Evolutionary conservation across 2,113 vertebrate genomes (phyloP).

Genomic region (Sminthopsis crassicaudata): DNA sequence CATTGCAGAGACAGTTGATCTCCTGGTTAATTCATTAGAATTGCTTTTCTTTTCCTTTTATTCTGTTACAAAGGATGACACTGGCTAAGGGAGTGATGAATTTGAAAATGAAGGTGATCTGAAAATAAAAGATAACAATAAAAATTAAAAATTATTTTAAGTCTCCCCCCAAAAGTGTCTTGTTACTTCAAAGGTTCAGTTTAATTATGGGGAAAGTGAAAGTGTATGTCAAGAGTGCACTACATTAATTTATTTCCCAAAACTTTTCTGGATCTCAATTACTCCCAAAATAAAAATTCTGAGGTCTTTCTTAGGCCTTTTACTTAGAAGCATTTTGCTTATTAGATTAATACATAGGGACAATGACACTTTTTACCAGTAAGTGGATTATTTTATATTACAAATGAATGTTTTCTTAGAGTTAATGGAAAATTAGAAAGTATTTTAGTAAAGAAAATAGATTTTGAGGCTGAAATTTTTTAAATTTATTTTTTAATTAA

Average conservation of each 20-base stretch:
- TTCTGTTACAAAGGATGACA: not conserved
- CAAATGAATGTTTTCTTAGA: not conserved
- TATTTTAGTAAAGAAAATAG: not conserved
- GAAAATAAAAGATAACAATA: not conserved
- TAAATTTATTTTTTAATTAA: no score
- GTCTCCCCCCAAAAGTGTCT: not conserved
- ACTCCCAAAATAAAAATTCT: not conserved
- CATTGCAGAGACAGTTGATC: not conserved
- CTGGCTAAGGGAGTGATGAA: not conserved
- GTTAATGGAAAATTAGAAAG: not conserved
- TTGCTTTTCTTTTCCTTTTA: not conserved
- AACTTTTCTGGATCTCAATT: not conserved
- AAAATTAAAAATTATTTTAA: not conserved
- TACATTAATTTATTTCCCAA: not conserved
- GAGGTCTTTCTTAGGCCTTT: not conserved
- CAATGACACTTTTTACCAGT: not conserved
- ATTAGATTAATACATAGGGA: not conserved
- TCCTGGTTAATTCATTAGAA: not conserved
- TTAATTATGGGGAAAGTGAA: not conserved
- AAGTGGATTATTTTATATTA: not conserved
- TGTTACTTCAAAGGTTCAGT: not conserved
- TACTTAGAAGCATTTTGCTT: not conserved
- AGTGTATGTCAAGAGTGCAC: not conserved
- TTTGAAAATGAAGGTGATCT: not conserved
- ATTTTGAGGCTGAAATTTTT: not conserved